Evolutionary conservation across 2,797 vertebrate species (phyloP), one percentile per base, ranked within the genome.

Genomic region (Neomorphus geoffroyi): DNA sequence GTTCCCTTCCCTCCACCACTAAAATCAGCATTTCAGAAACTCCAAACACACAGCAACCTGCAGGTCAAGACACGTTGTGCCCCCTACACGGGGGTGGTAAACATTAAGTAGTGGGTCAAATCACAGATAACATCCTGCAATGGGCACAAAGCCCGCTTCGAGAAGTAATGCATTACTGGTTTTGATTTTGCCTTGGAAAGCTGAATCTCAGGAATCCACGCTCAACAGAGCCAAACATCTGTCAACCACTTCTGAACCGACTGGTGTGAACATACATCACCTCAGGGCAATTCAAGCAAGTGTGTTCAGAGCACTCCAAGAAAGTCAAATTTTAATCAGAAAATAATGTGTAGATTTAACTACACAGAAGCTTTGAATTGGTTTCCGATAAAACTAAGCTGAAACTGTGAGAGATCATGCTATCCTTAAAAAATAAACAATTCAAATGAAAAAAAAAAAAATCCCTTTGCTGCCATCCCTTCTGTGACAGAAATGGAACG

Each of bases 41-140:
- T 70, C 61, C 48, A 78, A 23, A 28, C 3, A 10, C 0, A 0
- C 9, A 62, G 10, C 11, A 18, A 39, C 57, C 32, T 45, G 28
- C 0, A 0, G 6, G 12, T 33, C 28, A 62, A 51, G 62, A 43
- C 41, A 48, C 19, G 8, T 19, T 6, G 10, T 3, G 17, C 26
- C 14, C 8, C 43, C 7, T 3, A 22, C 1, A 1, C 0, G 2
- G 7, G 6, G 28, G 51, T 8, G 18, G 32, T 26, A 27, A 84
- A 78, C 17, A 28, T 6, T 4, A 43, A 22, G 11, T 5, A 41
- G 7, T 46, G 66, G 39, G 67, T 27, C 32, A 78, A 48, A 74
- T 43, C 33, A 57, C 1, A 0, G 61, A 24, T 3, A n/a, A 58
- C 41, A 58, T 53, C 74, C 51, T 69, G n/a, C 61, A 72, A 80